These are phyloP conservation scores for Dendrocincla tyrannina DNA, from an alignment of 2,797 vertebrate species.

Conservation along the genomic window DNA sequence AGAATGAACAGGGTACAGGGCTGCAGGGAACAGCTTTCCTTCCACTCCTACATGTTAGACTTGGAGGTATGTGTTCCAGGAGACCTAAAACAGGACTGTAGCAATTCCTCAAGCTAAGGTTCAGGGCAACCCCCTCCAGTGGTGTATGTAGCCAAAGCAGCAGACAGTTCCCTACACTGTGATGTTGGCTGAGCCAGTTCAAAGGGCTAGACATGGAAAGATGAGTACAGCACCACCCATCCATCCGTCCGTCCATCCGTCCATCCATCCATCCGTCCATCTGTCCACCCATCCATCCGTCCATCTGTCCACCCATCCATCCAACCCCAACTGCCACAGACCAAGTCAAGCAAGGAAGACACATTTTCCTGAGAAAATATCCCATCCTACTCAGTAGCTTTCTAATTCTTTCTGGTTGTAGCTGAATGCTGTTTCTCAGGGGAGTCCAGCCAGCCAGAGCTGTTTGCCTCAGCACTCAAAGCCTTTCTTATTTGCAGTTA, in stretches of 20 bases:
- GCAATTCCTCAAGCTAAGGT: fast-evolving
- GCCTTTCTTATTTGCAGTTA: slow-evolving; percentile 8
- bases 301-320: not conserved
- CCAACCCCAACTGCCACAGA: not conserved
- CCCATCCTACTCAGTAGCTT: not conserved
- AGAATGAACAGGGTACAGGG: not conserved
- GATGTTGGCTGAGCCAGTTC: not conserved
- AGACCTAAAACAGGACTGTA: not conserved
- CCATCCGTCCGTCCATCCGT: not conserved
- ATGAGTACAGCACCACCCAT: not conserved
- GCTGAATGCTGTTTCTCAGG: not conserved
- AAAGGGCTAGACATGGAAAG: not conserved
- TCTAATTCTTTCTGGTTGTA: not conserved
- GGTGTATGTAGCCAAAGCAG: not conserved
- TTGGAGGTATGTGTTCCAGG: not conserved
- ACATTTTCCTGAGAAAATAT: not conserved
- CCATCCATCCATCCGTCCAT: not conserved
- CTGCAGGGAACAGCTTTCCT: not conserved
- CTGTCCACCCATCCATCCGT: no score
- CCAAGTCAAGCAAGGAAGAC: not conserved
- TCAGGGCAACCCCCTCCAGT: not conserved
- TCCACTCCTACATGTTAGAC: not conserved
- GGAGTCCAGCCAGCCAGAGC: not conserved
- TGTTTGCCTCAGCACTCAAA: not conserved
- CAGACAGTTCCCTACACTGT: not conserved